A percentile compares a stretch with the other conserved stretches of the same genome.
phyloP scores from a whole-genome alignment of 1,140 invertebrate genomes.

The Brachionus calyciflorus region DNA sequence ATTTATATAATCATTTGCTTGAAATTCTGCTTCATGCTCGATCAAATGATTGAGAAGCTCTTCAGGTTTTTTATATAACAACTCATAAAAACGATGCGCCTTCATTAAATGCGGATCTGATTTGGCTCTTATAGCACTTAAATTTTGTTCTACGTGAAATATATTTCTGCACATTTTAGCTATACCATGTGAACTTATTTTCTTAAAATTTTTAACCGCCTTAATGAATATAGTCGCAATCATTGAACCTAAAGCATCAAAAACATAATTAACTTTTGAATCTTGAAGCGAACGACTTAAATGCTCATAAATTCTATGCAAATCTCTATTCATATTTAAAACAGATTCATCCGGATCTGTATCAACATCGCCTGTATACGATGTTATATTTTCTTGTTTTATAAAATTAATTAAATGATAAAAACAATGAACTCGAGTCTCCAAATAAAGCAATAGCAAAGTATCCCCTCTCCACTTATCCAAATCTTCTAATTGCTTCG shows the following conservation, averaged over 20 bases:
- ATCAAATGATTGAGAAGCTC: slow-evolving; percentile 39
- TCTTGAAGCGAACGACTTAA: slow-evolving; percentile 35
- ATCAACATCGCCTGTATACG: slow-evolving; percentile 40
- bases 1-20: slow-evolving; percentile 23
- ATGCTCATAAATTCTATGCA: slow-evolving; percentile 24
- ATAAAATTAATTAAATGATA: slow-evolving; percentile 38
- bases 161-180: slow-evolving; percentile 47
- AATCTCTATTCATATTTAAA: slow-evolving; percentile 14
- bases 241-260: slow-evolving; percentile 31
- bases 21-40: slow-evolving; percentile 26
- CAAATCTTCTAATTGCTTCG: slow-evolving; percentile 24
- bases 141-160: slow-evolving; percentile 41
- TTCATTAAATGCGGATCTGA: slow-evolving; percentile 35
- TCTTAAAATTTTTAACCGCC: slow-evolving; percentile 27
- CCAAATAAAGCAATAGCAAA: slow-evolving; percentile 25
- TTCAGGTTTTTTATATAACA: slow-evolving; percentile 46
- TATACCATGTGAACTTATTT: slow-evolving; percentile 21
- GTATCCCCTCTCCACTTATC: slow-evolving; percentile 35
- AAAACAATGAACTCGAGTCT: slow-evolving; percentile 43
- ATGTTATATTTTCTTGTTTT: slow-evolving; percentile 7
- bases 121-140: slow-evolving; percentile 3
- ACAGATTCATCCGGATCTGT: slow-evolving; percentile 38
- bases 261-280: slow-evolving; percentile 8
- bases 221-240: slow-evolving; percentile 38
- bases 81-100: slow-evolving; percentile 42